Conservation (phyloP, 2,888 invertebrate genomes). For the Phalera bucephala region DNA sequence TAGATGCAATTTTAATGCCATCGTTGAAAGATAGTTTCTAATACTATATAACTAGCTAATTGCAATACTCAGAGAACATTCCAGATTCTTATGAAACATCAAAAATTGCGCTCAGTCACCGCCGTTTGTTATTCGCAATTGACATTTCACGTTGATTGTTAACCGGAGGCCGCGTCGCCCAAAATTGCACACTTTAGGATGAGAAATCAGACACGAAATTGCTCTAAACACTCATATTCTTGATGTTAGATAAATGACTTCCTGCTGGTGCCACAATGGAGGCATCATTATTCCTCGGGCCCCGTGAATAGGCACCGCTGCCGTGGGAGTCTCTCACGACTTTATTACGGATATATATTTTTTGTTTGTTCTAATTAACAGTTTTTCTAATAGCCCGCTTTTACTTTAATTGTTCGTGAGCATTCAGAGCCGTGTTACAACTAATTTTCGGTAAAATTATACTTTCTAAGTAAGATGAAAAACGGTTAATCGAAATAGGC, state of each 20-base stretch:
- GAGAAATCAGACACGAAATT: constrained; percentile 80
- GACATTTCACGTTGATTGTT: constrained; percentile 33
- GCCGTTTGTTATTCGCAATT: constrained; percentile 33
- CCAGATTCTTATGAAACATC: constrained; percentile 20
- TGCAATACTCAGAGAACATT: constrained; percentile 9
- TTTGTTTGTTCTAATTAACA: constrained; percentile 81
- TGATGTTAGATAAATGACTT: constrained; percentile 83
- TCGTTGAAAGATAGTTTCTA: too few relatives aligned
- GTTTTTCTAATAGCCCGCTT: constrained; percentile 77
- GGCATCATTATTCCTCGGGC: constrained; percentile 74
- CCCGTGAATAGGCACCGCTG: constrained; percentile 63
- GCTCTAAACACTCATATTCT: constrained; percentile 81
- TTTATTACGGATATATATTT: constrained; percentile 80
- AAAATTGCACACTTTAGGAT: constrained; percentile 77
- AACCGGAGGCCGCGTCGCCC: constrained; percentile 41
- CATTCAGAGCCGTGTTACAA: constrained; percentile 35
- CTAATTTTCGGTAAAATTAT: constrained; percentile 20
- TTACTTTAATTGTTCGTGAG: constrained; percentile 74
- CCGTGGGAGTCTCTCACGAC: constrained; percentile 80
- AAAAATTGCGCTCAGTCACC: constrained; percentile 37
- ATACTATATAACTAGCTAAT: too few relatives aligned
- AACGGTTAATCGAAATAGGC: too few relatives aligned
- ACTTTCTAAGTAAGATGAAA: neutral
- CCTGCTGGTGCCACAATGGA: constrained; percentile 77
- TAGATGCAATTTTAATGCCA: too few relatives aligned